Conservation (phyloP, 2,888 invertebrate species). For the Alloscopus bannaensis region DNA sequence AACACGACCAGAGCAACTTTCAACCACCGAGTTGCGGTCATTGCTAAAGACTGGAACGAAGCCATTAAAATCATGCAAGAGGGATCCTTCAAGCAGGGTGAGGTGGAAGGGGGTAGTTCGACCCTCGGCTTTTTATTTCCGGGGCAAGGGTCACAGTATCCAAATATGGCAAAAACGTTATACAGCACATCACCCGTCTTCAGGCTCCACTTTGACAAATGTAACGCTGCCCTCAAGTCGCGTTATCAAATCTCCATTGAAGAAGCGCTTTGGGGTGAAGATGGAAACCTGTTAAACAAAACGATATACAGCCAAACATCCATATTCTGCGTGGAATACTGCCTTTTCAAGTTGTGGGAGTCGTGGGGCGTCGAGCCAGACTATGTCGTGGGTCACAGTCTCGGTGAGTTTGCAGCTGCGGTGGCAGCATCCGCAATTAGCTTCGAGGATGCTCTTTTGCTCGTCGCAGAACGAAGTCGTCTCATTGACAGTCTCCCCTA, state of each 20-base stretch:
- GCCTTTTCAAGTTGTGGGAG: slow-evolving; percentile 61
- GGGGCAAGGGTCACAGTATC: slow-evolving; percentile 53
- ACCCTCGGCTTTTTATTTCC: slow-evolving; percentile 55
- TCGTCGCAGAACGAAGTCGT: slow-evolving; percentile 58
- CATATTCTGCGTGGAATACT: slow-evolving; percentile 66
- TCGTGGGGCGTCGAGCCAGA: slow-evolving; percentile 61
- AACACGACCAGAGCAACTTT: slow-evolving; percentile 55
- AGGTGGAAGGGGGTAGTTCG: background rate
- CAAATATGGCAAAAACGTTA: slow-evolving; percentile 53
- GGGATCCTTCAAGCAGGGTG: background rate
- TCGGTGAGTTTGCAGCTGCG: slow-evolving; percentile 66
- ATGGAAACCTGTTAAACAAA: slow-evolving; percentile 17
- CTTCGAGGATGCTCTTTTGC: slow-evolving; percentile 60
- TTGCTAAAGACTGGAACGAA: slow-evolving; percentile 25
- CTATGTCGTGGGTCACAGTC: slow-evolving; percentile 65
- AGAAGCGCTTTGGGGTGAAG: slow-evolving; percentile 37
- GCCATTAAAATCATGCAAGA: slow-evolving; percentile 22
- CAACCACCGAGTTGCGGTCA: slow-evolving; percentile 39
- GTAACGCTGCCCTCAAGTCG: slow-evolving; percentile 26
- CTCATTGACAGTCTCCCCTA: slow-evolving; percentile 59
- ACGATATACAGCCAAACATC: slow-evolving; percentile 67
- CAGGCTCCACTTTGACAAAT: slow-evolving; percentile 39
- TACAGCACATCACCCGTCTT: slow-evolving; percentile 49
- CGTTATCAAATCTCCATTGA: slow-evolving; percentile 23
- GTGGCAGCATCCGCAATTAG: slow-evolving; percentile 52